phyloP scores from a whole-genome alignment of 1,140 invertebrate genomes.

The Drosophila elegans region DNA sequence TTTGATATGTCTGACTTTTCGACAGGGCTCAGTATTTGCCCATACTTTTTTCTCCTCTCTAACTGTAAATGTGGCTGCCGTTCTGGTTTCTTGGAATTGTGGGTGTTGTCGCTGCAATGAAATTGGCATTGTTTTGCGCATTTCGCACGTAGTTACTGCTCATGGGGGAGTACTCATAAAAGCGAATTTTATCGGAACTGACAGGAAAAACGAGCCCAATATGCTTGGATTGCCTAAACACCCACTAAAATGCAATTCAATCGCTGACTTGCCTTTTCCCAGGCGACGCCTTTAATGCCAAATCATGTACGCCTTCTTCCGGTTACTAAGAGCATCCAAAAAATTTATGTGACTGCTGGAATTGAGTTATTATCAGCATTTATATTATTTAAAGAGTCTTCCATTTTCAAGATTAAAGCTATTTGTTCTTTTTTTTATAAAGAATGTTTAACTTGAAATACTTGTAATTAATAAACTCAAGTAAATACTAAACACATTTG shows the following conservation, averaged over 20 bases:
- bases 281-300: neutral
- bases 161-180: constrained; percentile 48
- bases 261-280: constrained; percentile 17
- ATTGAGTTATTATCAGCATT: neutral
- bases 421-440: too few species aligned
- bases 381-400: too few species aligned
- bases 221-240: constrained; percentile 43
- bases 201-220: constrained; percentile 22
- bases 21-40: constrained; percentile 38
- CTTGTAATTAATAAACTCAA: neutral
- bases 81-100: constrained; percentile 20
- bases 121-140: constrained; percentile 44
- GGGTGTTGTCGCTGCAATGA: constrained; percentile 6
- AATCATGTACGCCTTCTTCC: neutral
- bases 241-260: constrained; percentile 69
- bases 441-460: too few species aligned
- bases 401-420: too few species aligned
- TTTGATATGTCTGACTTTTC: constrained; percentile 59
- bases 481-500: neutral
- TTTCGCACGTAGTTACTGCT: constrained; percentile 66
- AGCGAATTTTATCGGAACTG: constrained; percentile 58
- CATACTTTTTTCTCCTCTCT: neutral
- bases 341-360: neutral
- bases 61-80: neutral
- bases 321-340: too few species aligned